Conservation (phyloP, 1,140 invertebrate genomes). For the Doryteuthis pealeii region DNA sequence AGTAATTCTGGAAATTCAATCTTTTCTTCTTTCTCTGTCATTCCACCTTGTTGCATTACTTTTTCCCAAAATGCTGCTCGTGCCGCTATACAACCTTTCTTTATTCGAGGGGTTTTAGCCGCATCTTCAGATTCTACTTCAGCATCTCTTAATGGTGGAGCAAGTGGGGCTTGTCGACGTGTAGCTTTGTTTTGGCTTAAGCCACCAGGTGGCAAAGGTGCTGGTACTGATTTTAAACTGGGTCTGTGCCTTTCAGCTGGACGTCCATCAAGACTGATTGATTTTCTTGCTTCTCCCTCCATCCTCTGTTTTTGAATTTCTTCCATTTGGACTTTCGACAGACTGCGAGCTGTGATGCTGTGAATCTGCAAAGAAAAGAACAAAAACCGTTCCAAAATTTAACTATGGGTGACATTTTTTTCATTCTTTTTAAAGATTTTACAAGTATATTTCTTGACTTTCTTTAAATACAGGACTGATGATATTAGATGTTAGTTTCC, state of each 20-base stretch:
- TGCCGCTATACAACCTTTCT: conserved; percentile 43
- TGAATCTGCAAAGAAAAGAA: conserved; percentile 40
- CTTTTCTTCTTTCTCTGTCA: background rate
- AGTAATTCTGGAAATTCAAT: background rate
- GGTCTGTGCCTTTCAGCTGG: conserved; percentile 15
- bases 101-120: conserved; percentile 32
- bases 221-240: conserved; percentile 1
- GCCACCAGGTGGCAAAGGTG: background rate
- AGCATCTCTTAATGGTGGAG: conserved; percentile 15
- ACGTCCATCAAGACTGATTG: conserved; percentile 11
- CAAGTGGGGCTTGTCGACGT: conserved; percentile 6
- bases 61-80: conserved; percentile 50
- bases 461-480: too few relatives aligned
- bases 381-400: background rate
- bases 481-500: too few relatives aligned
- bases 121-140: conserved; percentile 20
- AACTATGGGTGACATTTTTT: background rate
- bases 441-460: too few relatives aligned
- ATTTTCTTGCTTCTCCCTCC: conserved; percentile 16
- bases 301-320: conserved; percentile 26
- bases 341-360: conserved; percentile 47
- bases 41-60: conserved; percentile 31
- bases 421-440: too few relatives aligned
- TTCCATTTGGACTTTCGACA: conserved; percentile 42
- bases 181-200: conserved; percentile 8